phyloP scores from a whole-genome alignment of 2,888 invertebrate genomes.

The Dendrolimus houi region DNA sequence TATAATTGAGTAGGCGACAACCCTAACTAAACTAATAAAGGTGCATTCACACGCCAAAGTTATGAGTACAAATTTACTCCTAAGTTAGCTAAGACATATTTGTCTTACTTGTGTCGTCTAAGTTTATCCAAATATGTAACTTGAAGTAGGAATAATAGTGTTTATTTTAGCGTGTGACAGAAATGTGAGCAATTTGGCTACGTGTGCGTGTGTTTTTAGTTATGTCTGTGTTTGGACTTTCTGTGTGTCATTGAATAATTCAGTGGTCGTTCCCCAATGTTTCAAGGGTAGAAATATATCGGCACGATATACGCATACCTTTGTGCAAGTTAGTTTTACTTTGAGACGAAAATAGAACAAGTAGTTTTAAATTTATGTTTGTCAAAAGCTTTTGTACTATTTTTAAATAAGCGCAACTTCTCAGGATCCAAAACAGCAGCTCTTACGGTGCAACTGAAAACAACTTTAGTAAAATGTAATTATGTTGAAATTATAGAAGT shows the following conservation, averaged over 20 bases:
- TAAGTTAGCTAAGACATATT: slow-evolving; percentile 64
- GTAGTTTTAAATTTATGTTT: no score
- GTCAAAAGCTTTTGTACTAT: no score
- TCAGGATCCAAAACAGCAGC: no score
- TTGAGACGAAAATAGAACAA: no score
- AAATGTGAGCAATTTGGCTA: slow-evolving; percentile 9
- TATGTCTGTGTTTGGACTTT: slow-evolving; percentile 71
- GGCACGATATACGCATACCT: slow-evolving; percentile 33
- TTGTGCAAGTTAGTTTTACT: slow-evolving; percentile 21
- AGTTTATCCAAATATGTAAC: slow-evolving; percentile 58
- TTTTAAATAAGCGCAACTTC: slow-evolving; percentile 8
- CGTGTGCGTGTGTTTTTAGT: slow-evolving; percentile 41
- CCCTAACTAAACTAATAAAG: slow-evolving; percentile 47
- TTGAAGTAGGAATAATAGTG: slow-evolving; percentile 16
- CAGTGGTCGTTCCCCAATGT: slow-evolving; percentile 67
- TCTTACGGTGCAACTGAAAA: no score
- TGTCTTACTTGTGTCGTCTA: slow-evolving; percentile 60
- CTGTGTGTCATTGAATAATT: slow-evolving; percentile 74
- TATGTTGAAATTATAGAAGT: no score
- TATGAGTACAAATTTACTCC: slow-evolving; percentile 66
- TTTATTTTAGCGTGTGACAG: background rate
- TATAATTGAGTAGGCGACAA: slow-evolving; percentile 16
- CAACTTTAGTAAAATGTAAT: no score
- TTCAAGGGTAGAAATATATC: slow-evolving; percentile 73
- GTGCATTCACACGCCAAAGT: slow-evolving; percentile 63